A percentile compares a stretch with the other conserved stretches of the same genome.
These are phyloP conservation scores for Danio albolineatus DNA, from an alignment of 2,797 vertebrate genomes.

Conservation along the genomic window DNA sequence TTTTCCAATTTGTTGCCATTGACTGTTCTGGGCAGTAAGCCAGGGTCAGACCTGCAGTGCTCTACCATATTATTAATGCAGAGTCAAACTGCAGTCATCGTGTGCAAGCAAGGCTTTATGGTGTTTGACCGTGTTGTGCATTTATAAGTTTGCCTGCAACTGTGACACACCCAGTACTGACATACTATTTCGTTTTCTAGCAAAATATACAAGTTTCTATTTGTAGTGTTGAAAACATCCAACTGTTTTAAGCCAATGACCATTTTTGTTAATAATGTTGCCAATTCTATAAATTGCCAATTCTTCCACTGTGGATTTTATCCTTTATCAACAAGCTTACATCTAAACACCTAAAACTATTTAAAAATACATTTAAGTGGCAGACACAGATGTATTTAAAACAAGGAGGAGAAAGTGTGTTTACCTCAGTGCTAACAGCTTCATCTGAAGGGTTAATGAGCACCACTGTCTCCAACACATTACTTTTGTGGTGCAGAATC, in stretches of 20 bases:
- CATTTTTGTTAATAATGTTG: not conserved
- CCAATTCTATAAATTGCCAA: not conserved
- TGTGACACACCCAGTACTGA: not conserved
- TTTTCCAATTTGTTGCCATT: conserved; percentile 64
- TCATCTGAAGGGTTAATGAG: conserved; percentile 98
- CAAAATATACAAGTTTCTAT: not conserved
- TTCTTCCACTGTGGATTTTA: conserved; percentile 6
- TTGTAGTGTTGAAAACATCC: not conserved
- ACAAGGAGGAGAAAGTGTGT: conserved; percentile 33
- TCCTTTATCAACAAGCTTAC: not conserved
- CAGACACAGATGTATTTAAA: not conserved
- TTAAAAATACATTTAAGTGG: not conserved
- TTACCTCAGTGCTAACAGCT: conserved; percentile 95
- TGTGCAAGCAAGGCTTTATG: conserved; percentile 16
- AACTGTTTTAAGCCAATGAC: not conserved
- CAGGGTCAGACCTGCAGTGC: conserved; percentile 67
- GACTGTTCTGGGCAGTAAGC: conserved; percentile 64
- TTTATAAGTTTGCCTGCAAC: conserved; percentile 4
- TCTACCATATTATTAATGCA: conserved; percentile 71
- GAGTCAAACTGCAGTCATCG: conserved; percentile 67
- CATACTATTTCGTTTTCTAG: not conserved
- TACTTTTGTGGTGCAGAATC: conserved; percentile 98
- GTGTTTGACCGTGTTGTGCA: not conserved
- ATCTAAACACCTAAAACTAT: conserved; percentile 1
- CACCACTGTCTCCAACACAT: conserved; percentile 94